Evolutionary conservation across 2,888 invertebrate genomes (phyloP), one percentile per base, ranked within the genome.

Genomic region (Zaprionus obscuricornis): DNA sequence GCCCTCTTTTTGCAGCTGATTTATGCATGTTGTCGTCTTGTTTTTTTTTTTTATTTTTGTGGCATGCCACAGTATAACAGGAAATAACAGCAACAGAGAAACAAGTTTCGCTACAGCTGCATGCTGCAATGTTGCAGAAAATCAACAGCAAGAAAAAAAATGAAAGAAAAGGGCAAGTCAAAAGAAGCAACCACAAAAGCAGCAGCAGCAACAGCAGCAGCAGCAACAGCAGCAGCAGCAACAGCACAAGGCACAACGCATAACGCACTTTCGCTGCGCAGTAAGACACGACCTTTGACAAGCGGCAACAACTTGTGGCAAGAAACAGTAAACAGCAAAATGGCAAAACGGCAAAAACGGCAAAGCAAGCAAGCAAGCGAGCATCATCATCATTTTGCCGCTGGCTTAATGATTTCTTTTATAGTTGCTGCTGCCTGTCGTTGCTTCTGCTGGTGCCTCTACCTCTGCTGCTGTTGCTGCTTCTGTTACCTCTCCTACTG

Each of bases 221-320:
- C 22, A 4, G 45, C 66, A 33, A 5, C 11, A 39, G 7, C 42
- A 55, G 5, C 27, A 24, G 31, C 49, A 26, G 18, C 46, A 39
- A n/a, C 7, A 31, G 31, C 7, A 39, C n/a, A 6, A 22, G 22
- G 33, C 52, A 42, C 24, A 43, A 17, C 58, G 56, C 58, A 42
- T 37, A 47, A 78, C 72, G 67, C 75, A 82, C 79, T 85, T 82
- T 85, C 74, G 65, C 82, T 74, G 62, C n/a, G n/a, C 39, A 10
- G 39, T 40, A 17, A 11, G 65, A 63, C 69, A 49, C 72, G 78
- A 84, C 78, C 85, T 78, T 75, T 85, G 85, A 74, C 85, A 84
- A 84, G 67, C 51, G 6, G 33, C 55, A 52, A 51, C 74, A 54
- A 31, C 64, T 68, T 78, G 76, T 42, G 72, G 56, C 59, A 37